A percentile compares a stretch with the other conserved stretches of the same genome.
phyloP scores from a whole-genome alignment of 1,140 invertebrate genomes.

The Trialeurodes vaporariorum region DNA sequence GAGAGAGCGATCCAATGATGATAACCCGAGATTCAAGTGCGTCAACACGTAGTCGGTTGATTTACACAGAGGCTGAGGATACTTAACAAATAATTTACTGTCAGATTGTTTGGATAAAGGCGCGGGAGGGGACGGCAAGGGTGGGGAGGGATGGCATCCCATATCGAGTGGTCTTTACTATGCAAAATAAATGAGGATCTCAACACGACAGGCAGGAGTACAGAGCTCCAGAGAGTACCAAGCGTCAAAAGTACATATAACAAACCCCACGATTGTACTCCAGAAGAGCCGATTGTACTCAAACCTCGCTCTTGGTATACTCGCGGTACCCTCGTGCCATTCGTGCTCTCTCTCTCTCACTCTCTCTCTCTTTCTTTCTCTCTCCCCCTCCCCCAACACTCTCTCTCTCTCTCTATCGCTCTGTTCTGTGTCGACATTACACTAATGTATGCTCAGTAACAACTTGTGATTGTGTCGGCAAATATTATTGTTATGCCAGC shows the following conservation, averaged over 20 bases:
- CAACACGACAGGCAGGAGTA: neutral
- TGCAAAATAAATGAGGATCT: neutral
- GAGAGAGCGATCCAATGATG: no score
- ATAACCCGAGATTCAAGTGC: neutral
- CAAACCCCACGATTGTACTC: no score
- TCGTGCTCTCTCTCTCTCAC: no score
- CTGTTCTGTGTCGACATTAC: neutral
- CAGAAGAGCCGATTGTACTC: no score
- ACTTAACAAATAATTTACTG: neutral
- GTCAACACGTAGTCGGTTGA: neutral
- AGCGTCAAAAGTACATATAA: neutral
- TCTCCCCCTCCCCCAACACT: neutral
- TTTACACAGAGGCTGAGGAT: neutral
- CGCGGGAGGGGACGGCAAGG: neutral
- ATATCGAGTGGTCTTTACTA: neutral
- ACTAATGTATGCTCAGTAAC: neutral
- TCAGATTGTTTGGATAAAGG: neutral
- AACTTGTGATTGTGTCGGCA: neutral
- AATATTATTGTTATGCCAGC: neutral
- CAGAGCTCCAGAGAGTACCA: neutral
- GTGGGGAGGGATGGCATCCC: no score
- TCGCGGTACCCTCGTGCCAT: no score
- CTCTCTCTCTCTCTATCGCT: neutral
- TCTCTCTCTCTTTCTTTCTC: no score
- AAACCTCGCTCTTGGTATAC: no score